A percentile compares a stretch with the other conserved stretches of the same genome.
These are phyloP conservation scores for Desmophyllum pertusum DNA, from an alignment of 92 coral and sea anemone species.

Conservation along the genomic window DNA sequence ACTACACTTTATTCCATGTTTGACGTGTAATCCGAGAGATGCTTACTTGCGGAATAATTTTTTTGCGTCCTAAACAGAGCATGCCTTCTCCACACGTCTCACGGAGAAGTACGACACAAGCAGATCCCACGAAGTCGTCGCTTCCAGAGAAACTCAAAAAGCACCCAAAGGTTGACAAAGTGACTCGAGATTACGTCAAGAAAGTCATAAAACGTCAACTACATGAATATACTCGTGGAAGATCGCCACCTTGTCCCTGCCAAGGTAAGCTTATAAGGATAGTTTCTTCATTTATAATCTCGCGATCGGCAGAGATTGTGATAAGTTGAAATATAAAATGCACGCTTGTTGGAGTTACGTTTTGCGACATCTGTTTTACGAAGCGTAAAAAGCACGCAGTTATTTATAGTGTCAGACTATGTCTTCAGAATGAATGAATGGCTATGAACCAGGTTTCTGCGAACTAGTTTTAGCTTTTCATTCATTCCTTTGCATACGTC, in stretches of 20 bases:
- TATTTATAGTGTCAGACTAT: background rate
- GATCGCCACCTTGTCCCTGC: background rate
- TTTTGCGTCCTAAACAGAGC: conserved; percentile 43
- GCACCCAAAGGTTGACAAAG: conserved; percentile 11
- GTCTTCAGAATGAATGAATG: conserved; percentile 23
- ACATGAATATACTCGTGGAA: background rate
- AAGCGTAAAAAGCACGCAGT: background rate
- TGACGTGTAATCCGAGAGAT: conserved; percentile 41
- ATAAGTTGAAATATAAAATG: background rate
- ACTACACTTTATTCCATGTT: conserved; percentile 9
- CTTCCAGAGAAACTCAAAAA: background rate
- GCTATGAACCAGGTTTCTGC: conserved; percentile 13
- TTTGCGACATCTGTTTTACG: background rate
- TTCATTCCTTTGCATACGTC: conserved; percentile 16
- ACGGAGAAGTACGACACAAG: conserved; percentile 60
- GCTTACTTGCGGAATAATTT: conserved; percentile 5
- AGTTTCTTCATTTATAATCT: background rate
- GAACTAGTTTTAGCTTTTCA: conserved; percentile 2
- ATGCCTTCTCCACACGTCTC: conserved; percentile 44
- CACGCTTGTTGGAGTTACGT: background rate
- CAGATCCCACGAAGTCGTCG: conserved; percentile 56
- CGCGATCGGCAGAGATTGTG: background rate
- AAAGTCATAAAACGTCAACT: background rate
- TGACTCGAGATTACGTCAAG: conserved; percentile 15
- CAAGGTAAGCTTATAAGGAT: background rate